A percentile compares a stretch with the other conserved stretches of the same genome.
Conservation (phyloP, 2,113 vertebrate genomes). For the Mola mola region DNA sequence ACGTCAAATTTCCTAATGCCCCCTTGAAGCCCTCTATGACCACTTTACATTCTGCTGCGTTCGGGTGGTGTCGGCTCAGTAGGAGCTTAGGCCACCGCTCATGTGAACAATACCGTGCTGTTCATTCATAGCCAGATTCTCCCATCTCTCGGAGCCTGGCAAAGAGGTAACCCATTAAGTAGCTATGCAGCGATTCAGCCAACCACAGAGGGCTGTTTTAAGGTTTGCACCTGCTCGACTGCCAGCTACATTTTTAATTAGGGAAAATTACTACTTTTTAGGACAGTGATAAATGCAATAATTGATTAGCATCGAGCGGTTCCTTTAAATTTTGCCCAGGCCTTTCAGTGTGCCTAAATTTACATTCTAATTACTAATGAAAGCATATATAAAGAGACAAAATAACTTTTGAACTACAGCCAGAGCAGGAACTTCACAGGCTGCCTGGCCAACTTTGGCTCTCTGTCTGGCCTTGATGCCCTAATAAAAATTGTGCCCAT, state of each 20-base stretch:
- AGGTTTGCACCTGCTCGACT: constrained; percentile 70
- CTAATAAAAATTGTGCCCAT: too few relatives aligned
- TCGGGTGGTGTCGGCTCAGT: constrained; percentile 23
- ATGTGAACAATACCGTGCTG: constrained; percentile 59
- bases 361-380: constrained; percentile 31
- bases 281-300: constrained; percentile 31
- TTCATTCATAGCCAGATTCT: constrained; percentile 63
- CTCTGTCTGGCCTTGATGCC: too few relatives aligned
- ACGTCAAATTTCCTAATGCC: constrained; percentile 1
- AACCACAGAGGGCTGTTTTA: constrained; percentile 50
- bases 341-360: constrained; percentile 10
- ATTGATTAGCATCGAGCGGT: constrained; percentile 37
- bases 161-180: constrained; percentile 71
- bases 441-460: too few relatives aligned
- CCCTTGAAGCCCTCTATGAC: background rate
- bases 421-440: too few relatives aligned
- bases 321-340: constrained; percentile 14
- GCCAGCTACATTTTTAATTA: constrained; percentile 67
- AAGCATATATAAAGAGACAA: background rate
- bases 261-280: constrained; percentile 44
- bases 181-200: constrained; percentile 52
- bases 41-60: constrained; percentile 47
- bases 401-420: background rate
- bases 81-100: constrained; percentile 31
- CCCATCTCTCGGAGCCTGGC: constrained; percentile 44